phyloP scores from a whole-genome alignment of 2,113 vertebrate species.

The Bos javanicus region DNA sequence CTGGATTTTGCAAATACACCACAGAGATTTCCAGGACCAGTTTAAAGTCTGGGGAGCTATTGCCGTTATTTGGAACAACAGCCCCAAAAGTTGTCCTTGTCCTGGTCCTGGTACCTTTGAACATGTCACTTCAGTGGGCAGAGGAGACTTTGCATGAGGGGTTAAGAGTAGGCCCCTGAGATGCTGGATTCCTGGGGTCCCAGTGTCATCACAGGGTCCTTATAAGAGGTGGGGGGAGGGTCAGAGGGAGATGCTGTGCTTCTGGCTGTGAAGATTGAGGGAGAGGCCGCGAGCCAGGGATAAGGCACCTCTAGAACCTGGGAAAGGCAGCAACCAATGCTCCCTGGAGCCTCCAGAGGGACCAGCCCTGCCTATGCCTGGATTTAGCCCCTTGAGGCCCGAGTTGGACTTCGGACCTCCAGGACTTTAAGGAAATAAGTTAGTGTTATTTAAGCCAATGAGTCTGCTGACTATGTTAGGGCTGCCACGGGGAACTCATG shows the following conservation, averaged over 20 bases:
- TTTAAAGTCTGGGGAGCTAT: neutral
- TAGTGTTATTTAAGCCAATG: neutral
- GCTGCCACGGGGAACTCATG: neutral
- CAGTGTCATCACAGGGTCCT: neutral
- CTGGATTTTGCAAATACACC: neutral
- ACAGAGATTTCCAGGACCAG: neutral
- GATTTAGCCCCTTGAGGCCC: neutral
- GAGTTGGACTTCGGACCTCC: neutral
- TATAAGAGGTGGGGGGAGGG: neutral
- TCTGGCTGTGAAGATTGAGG: neutral
- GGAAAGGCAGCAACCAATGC: fast-evolving
- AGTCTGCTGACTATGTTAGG: neutral
- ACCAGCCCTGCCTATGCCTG: neutral
- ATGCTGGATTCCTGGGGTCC: neutral
- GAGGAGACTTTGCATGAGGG: neutral
- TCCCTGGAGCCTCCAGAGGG: neutral
- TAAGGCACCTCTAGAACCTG: neutral
- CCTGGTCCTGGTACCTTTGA: neutral
- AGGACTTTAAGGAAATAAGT: neutral
- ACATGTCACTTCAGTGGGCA: neutral
- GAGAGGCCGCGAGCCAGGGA: neutral
- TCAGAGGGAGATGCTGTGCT: neutral
- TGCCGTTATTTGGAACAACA: neutral
- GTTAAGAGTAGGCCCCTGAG: too few species aligned
- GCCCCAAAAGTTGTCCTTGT: fast-evolving